phyloP scores from a whole-genome alignment of 2,113 vertebrate species.

The Monarcha castaneiventris region DNA sequence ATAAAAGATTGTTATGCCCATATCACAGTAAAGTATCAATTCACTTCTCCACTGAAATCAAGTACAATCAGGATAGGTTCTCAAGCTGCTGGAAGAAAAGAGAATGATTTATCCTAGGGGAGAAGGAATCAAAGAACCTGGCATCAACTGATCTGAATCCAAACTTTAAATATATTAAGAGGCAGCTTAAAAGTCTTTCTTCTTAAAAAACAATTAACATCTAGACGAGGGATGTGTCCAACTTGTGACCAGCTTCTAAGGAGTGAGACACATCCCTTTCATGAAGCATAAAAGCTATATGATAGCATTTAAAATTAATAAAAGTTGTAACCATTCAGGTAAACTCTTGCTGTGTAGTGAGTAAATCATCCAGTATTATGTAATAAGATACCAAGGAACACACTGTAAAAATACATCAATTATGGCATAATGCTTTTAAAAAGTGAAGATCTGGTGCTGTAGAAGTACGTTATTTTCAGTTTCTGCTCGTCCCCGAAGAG shows the following conservation, averaged over 20 bases:
- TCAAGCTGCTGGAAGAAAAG: constrained; percentile 42
- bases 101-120: constrained; percentile 25
- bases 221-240: constrained; percentile 43
- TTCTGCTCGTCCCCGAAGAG: constrained; percentile 45
- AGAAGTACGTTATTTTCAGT: constrained; percentile 16
- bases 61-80: constrained; percentile 57
- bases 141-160: constrained; percentile 37
- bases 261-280: constrained; percentile 60
- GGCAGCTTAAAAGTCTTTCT: constrained; percentile 55
- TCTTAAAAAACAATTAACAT: constrained; percentile 57
- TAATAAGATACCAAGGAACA: constrained; percentile 65
- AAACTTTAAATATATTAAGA: constrained; percentile 41
- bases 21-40: constrained; percentile 15
- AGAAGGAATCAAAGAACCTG: constrained; percentile 18
- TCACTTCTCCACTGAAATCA: constrained; percentile 32
- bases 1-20: background rate
- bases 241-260: constrained; percentile 58
- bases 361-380: constrained; percentile 52
- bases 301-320: constrained; percentile 67
- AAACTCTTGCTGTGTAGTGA: constrained; percentile 58
- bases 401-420: constrained; percentile 71
- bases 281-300: constrained; percentile 63
- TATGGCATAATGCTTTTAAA: constrained; percentile 62
- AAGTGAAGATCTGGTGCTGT: constrained; percentile 61
- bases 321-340: constrained; percentile 63